Evolutionary conservation across 2,888 invertebrate species (phyloP).

Genomic region (Smittia aterrima): DNA sequence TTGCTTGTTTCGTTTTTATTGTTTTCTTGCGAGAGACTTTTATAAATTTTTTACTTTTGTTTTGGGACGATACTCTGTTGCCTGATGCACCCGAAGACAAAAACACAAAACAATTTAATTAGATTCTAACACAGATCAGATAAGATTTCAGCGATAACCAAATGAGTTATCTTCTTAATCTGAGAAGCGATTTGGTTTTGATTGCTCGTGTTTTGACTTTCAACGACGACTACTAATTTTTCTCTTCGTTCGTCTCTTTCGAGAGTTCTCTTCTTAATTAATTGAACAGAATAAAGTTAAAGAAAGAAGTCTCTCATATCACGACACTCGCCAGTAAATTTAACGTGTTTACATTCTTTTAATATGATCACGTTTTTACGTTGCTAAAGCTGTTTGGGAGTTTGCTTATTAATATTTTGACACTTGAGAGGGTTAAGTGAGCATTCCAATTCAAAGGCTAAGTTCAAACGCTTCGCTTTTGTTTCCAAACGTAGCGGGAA

Average conservation of each 20-base stretch:
- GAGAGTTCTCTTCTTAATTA: not conserved
- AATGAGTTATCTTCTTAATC: conserved; percentile 13
- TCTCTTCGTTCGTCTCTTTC: not conserved
- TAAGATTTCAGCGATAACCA: conserved; percentile 12
- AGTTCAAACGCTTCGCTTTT: too few species aligned
- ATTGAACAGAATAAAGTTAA: not conserved
- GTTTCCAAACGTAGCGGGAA: too few species aligned
- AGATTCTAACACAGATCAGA: conserved; percentile 22
- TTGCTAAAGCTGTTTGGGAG: too few species aligned
- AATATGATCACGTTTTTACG: not conserved
- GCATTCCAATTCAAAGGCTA: not conserved
- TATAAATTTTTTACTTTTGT: not conserved
- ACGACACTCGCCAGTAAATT: not conserved
- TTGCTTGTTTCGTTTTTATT: conserved; percentile 16
- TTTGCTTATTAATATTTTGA: conserved; percentile 13
- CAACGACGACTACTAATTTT: not conserved
- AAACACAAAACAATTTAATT: conserved; percentile 18
- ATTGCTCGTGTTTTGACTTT: not conserved
- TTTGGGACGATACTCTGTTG: conserved; percentile 1
- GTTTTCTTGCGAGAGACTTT: not conserved
- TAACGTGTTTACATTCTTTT: not conserved
- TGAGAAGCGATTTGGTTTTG: not conserved
- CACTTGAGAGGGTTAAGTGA: conserved; percentile 1
- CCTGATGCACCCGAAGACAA: not conserved
- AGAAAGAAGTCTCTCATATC: not conserved